These are phyloP conservation scores for Hydroisotoma schaefferi DNA, from an alignment of 2,888 invertebrate genomes.

Conservation along the genomic window DNA sequence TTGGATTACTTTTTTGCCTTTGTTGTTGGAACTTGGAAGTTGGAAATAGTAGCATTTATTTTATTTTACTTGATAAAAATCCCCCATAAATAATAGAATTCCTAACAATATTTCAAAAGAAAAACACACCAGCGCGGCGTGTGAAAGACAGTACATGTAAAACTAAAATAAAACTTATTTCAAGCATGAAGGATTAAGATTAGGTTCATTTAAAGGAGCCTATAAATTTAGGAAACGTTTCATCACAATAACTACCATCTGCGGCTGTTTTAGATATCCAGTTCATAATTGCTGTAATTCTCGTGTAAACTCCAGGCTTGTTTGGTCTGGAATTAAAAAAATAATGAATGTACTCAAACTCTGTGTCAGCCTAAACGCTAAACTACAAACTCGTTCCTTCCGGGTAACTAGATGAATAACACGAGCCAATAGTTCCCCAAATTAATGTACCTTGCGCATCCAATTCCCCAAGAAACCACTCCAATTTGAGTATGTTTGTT, in stretches of 20 bases:
- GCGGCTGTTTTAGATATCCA: slow-evolving; percentile 42
- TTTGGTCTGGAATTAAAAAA: slow-evolving; percentile 13
- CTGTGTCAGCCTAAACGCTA: neutral
- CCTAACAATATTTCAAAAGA: no score
- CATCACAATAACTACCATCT: slow-evolving; percentile 36
- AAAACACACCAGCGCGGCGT: no score
- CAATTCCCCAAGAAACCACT: slow-evolving; percentile 38
- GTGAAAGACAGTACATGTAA: no score
- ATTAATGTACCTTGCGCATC: slow-evolving; percentile 17
- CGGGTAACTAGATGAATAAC: neutral
- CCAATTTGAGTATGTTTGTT: slow-evolving; percentile 41
- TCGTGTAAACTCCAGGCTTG: slow-evolving; percentile 45
- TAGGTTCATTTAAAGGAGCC: neutral
- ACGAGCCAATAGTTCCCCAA: neutral
- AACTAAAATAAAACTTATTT: neutral
- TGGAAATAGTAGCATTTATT: no score
- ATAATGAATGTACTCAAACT: neutral
- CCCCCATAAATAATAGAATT: no score
- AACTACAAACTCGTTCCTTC: no score
- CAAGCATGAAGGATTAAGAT: neutral
- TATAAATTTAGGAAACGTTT: neutral
- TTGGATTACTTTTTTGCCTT: no score
- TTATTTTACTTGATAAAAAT: no score
- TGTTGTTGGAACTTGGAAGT: no score
- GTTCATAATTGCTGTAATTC: slow-evolving; percentile 40